Conservation (phyloP, 2,888 invertebrate genomes). For the Chorisops tibialis region DNA sequence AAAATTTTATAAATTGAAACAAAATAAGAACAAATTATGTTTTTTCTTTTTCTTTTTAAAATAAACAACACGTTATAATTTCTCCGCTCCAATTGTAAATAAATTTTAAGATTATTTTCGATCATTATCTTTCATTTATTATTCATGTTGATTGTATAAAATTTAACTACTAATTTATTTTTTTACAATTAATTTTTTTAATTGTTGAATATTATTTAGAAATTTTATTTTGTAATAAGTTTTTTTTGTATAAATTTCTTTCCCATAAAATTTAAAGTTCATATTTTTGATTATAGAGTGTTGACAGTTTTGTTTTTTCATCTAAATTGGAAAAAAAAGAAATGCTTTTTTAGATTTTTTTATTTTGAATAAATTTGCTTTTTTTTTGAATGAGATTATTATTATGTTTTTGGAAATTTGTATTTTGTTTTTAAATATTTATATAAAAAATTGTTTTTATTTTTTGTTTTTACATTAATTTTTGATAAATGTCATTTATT, state of each 20-base stretch:
- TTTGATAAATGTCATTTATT: slow-evolving; percentile 12
- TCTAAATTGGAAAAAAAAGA: no score
- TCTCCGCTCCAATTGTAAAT: no score
- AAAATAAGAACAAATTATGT: no score
- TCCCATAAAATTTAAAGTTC: neutral
- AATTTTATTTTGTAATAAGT: neutral
- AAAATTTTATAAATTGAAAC: no score
- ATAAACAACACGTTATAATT: no score
- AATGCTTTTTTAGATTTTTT: slow-evolving; percentile 6
- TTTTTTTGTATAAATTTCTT: neutral
- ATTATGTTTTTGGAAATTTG: neutral
- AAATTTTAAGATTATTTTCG: no score
- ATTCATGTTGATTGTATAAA: slow-evolving; percentile 16
- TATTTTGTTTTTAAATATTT: slow-evolving; percentile 1
- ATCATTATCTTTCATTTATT: no score
- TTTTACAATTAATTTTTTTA: neutral
- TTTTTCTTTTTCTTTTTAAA: no score
- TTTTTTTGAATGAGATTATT: neutral
- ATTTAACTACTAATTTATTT: neutral
- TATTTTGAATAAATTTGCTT: neutral
- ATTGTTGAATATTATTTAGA: neutral
- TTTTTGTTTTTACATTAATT: neutral
- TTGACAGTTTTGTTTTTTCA: neutral
- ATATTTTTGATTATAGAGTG: neutral
- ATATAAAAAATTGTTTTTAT: slow-evolving; percentile 14